These are phyloP conservation scores for Bombus huntii DNA, from an alignment of 1,140 invertebrate species.

Conservation along the genomic window DNA sequence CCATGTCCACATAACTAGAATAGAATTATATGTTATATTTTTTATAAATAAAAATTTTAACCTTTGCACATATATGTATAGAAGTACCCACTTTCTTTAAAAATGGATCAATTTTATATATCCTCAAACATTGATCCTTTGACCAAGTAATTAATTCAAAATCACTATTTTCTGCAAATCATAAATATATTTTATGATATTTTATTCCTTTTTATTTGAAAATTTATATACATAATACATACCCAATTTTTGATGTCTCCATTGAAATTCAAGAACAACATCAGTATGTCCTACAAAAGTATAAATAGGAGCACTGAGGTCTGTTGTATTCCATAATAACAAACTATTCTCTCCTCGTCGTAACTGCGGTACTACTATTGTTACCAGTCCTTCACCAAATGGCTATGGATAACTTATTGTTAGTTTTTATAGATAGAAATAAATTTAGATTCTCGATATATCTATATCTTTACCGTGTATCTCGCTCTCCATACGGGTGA, in stretches of 20 bases:
- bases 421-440: neutral
- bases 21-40: slow-evolving; percentile 12
- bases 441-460: neutral
- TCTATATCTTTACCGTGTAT: slow-evolving; percentile 87
- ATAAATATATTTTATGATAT: slow-evolving; percentile 35
- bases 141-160: slow-evolving; percentile 98
- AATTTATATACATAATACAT: neutral
- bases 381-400: slow-evolving; percentile 95
- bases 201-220: neutral
- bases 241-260: slow-evolving; percentile 88
- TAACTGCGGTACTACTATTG: slow-evolving; percentile 93
- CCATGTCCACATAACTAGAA: slow-evolving; percentile 78
- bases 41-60: neutral
- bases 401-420: slow-evolving; percentile 83
- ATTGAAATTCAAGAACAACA: slow-evolving; percentile 97
- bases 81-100: slow-evolving; percentile 86
- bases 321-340: slow-evolving; percentile 91
- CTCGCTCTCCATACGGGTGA: slow-evolving; percentile 97
- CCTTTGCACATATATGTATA: slow-evolving; percentile 12
- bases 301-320: slow-evolving; percentile 88
- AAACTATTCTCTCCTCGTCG: slow-evolving; percentile 91
- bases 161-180: slow-evolving; percentile 84
- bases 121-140: slow-evolving; percentile 94
- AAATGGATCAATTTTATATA: slow-evolving; percentile 94
- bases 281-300: slow-evolving; percentile 96